Percentiles rank a stretch among this genome's conserved stretches.
These are phyloP conservation scores for Octodonta nipae DNA, from an alignment of 2,888 invertebrate genomes.

Conservation along the genomic window DNA sequence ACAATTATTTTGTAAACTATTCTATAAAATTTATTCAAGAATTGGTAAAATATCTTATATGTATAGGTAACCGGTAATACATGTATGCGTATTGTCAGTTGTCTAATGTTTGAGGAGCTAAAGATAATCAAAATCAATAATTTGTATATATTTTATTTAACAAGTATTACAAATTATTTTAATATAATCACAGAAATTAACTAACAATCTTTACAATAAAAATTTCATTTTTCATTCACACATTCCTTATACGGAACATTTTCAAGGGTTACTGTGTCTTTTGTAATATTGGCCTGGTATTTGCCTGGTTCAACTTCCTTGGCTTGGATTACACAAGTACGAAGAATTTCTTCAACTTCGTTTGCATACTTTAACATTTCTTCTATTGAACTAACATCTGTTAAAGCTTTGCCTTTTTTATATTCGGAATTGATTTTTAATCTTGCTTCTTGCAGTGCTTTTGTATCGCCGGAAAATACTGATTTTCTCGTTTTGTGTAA, in stretches of 20 bases:
- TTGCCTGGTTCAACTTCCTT: conserved; percentile 51
- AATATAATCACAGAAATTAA: too few relatives aligned
- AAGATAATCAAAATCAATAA: too few relatives aligned
- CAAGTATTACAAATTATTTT: too few relatives aligned
- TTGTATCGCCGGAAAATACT: conserved; percentile 53
- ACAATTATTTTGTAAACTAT: too few relatives aligned
- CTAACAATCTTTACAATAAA: too few relatives aligned
- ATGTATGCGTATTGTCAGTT: too few relatives aligned
- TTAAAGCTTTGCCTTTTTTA: conserved; percentile 49
- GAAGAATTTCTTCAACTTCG: conserved; percentile 56
- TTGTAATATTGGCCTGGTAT: conserved; percentile 46
- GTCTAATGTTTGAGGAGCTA: too few relatives aligned
- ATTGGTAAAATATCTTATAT: too few relatives aligned
- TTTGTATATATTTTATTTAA: too few relatives aligned
- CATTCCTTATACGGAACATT: conserved; percentile 40
- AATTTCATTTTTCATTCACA: neutral
- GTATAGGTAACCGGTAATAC: too few relatives aligned
- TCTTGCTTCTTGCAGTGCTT: conserved; percentile 49
- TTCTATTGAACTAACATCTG: conserved; percentile 45
- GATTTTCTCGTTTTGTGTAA: conserved; percentile 54
- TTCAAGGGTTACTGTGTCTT: conserved; percentile 47
- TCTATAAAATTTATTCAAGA: too few relatives aligned
- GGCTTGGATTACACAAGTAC: conserved; percentile 62
- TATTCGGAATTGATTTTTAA: conserved; percentile 65
- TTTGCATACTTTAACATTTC: conserved; percentile 56